Conservation (phyloP, 1,140 invertebrate genomes). For the Philotrypesis tridentata region DNA sequence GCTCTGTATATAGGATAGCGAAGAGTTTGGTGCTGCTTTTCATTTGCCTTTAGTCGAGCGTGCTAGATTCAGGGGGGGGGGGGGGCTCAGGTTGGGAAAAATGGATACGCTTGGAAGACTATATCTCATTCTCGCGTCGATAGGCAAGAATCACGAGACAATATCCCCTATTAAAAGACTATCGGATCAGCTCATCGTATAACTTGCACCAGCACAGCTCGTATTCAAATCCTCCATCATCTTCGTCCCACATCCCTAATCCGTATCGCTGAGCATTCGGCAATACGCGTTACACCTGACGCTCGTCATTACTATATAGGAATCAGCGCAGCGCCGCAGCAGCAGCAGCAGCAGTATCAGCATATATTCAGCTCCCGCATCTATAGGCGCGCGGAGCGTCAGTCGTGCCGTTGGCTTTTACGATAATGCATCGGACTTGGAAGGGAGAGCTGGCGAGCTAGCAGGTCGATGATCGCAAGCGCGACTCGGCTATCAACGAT, state of each 20-base stretch:
- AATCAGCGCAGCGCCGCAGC: neutral
- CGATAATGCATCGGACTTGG: conserved; percentile 26
- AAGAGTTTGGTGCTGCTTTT: neutral
- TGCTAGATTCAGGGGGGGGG: neutral
- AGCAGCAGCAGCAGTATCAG: neutral
- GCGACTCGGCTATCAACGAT: neutral
- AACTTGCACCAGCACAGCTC: too few relatives aligned
- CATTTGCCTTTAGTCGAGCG: neutral
- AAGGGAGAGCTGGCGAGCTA: neutral
- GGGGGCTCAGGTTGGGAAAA: neutral
- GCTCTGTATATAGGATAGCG: neutral
- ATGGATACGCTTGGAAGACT: neutral
- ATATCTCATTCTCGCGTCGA: too few relatives aligned
- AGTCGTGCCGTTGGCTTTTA: conserved; percentile 1
- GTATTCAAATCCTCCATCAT: too few relatives aligned
- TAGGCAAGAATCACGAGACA: too few relatives aligned
- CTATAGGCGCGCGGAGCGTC: neutral
- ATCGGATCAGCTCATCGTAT: too few relatives aligned
- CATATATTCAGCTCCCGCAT: neutral
- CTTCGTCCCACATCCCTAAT: neutral
- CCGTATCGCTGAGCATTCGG: neutral
- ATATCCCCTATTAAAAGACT: too few relatives aligned
- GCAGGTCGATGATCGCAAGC: neutral
- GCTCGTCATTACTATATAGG: neutral
- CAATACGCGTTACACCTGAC: neutral